phyloP scores from a whole-genome alignment of 2,888 invertebrate species.

The Macrophya annulata region DNA sequence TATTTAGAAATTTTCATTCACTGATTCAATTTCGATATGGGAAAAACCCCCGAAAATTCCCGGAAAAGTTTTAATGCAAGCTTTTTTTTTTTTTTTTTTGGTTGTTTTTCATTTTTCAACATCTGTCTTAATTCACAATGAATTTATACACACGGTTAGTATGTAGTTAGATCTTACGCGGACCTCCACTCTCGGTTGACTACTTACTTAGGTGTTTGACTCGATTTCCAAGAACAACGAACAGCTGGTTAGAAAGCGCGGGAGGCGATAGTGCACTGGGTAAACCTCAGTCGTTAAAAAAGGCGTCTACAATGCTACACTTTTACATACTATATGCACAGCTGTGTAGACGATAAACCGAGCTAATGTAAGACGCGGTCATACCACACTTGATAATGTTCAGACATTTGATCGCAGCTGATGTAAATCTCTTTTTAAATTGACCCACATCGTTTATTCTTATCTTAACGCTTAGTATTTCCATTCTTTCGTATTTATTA shows the following conservation, averaged over 20 bases:
- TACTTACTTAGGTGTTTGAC: slow-evolving; percentile 1
- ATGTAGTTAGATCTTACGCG: neutral
- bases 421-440: neutral
- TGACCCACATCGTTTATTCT: no score
- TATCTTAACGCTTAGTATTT: no score
- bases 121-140: neutral
- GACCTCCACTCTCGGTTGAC: slow-evolving; percentile 2
- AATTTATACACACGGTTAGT: neutral
- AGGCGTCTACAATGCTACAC: slow-evolving; percentile 8
- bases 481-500: no score
- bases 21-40: neutral
- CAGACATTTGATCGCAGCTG: slow-evolving; percentile 4
- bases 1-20: neutral
- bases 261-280: slow-evolving; percentile 19
- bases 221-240: slow-evolving; percentile 28
- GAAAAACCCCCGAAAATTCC: neutral
- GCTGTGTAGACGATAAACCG: neutral
- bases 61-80: neutral
- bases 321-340: neutral
- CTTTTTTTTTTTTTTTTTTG: neutral
- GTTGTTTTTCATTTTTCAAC: neutral
- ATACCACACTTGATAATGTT: neutral
- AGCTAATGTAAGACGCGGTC: slow-evolving; percentile 1
- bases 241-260: slow-evolving; percentile 40
- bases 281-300: slow-evolving; percentile 10